Evolutionary conservation across 2,888 invertebrate genomes (phyloP).

Genomic region (Sisyra terminalis): DNA sequence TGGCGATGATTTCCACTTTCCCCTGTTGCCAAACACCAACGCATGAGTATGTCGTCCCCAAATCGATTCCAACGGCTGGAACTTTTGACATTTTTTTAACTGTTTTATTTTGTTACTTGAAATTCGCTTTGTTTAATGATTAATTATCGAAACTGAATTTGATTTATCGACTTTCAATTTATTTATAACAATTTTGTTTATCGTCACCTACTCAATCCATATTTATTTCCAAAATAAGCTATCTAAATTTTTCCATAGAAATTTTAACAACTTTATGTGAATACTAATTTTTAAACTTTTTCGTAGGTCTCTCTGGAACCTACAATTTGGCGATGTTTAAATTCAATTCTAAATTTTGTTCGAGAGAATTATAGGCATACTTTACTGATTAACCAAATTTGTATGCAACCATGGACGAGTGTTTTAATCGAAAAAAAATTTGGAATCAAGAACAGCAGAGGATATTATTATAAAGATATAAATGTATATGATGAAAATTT

Average conservation of each 20-base stretch:
- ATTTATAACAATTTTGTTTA: no score
- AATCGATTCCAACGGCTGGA: conserved; percentile 55
- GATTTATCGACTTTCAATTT: no score
- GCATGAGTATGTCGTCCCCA: conserved; percentile 79
- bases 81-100: no score
- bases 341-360: background rate
- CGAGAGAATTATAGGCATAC: background rate
- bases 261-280: background rate
- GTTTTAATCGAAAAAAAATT: background rate
- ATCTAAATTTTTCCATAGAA: no score
- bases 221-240: no score
- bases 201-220: background rate
- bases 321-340: conserved; percentile 4
- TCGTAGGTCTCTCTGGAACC: background rate
- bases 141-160: no score
- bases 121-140: no score
- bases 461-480: no score
- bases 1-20: conserved; percentile 56
- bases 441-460: no score
- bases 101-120: no score
- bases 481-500: no score
- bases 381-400: background rate
- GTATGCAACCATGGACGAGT: background rate
- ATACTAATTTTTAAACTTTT: background rate
- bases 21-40: conserved; percentile 74